Evolutionary conservation across 2,113 vertebrate species (phyloP).

Genomic region (Riparia riparia): DNA sequence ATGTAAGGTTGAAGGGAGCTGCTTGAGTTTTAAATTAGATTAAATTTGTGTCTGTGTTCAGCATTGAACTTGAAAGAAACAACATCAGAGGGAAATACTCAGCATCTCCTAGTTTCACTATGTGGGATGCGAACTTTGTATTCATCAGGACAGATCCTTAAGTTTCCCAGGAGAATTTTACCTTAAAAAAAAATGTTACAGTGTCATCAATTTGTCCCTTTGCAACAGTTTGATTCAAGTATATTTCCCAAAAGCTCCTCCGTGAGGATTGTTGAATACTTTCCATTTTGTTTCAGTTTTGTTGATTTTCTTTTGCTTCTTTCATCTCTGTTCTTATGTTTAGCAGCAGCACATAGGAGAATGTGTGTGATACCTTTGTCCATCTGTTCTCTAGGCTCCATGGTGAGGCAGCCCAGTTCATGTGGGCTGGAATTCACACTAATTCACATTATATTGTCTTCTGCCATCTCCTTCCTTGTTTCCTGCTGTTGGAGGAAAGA

Average conservation of each 20-base stretch:
- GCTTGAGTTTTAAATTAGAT: background rate
- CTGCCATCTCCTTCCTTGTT: background rate
- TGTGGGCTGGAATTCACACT: background rate
- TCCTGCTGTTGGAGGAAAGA: background rate
- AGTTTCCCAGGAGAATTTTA: background rate
- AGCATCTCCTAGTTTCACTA: background rate
- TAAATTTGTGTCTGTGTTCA: background rate
- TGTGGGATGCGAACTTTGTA: background rate
- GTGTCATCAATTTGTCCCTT: background rate
- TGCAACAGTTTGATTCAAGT: background rate
- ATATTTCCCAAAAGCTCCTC: background rate
- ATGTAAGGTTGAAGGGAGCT: background rate
- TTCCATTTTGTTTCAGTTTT: background rate
- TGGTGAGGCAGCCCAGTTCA: background rate
- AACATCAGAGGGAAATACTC: background rate
- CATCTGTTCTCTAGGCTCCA: background rate
- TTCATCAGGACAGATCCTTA: background rate
- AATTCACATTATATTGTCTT: background rate
- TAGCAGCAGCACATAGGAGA: background rate
- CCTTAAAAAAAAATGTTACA: background rate
- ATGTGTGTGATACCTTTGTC: background rate
- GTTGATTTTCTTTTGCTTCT: background rate
- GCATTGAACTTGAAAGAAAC: background rate
- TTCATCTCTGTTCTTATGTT: background rate
- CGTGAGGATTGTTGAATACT: background rate